Evolutionary conservation across 2,888 invertebrate species (phyloP), one percentile per base, ranked within the genome.

Genomic region (Camptogramma bilineatum): DNA sequence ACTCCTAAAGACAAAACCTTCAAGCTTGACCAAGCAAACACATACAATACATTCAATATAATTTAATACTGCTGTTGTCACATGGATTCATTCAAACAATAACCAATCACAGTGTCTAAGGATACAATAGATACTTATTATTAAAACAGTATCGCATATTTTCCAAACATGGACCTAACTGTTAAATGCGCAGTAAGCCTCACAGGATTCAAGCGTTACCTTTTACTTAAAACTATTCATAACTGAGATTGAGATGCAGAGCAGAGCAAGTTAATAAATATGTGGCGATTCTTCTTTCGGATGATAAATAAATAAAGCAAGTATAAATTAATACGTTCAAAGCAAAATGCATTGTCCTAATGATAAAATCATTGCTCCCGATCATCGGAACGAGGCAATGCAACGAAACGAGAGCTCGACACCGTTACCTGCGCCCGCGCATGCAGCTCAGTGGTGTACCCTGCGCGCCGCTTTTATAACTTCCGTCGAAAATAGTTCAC

Each of bases 171-270:
- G 82, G 76, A 81, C 82, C 79, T 84, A 84, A 81, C 87, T 88
- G 81, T 68, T 91, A 91, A 91, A 91, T 91, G 91, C 91, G 84
- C 85, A 80, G 74, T 77, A 88, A 91, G 91, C 91, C 91, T 91
- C 91, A 85, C 80, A 80, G 81, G 80, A 79, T 80, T 80, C 83
- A 86, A 87, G 85, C 86, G 80, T 81, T 77, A 75, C 73, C 47
- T 76, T 75, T 70, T 73, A 72, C 75, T 79, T 73, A 71, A 48
- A 61, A 59, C 50, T 74, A 72, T 75, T 51, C 50, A 50, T 50
- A 75, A 73, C 73, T 70, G 68, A 77, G 55, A 65, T 74, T 78
- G 80, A 82, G 78, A 80, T 74, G 72, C 73, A 74, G 75, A 71
- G 69, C 75, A 74, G 39, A 58, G 73, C 17, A 17, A 13, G 21